Conservation (phyloP, 2,113 vertebrate species). For the Austrofundulus limnaeus region DNA sequence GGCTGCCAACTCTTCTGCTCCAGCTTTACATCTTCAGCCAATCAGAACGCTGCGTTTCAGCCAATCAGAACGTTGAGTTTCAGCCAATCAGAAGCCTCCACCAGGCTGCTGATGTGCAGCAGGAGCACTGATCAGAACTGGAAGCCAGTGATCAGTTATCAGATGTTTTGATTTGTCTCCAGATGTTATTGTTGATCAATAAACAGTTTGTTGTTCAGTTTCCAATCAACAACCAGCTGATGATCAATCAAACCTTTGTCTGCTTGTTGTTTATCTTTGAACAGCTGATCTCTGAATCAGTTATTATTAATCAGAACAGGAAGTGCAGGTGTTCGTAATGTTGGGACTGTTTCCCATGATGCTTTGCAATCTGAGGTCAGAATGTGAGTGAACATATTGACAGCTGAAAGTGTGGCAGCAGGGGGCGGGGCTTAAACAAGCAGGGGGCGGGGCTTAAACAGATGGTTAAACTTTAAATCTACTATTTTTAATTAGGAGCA, state of each 20-base stretch:
- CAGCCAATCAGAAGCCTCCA: slow-evolving; percentile 39
- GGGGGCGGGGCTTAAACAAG: not conserved
- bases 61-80: slow-evolving; percentile 38
- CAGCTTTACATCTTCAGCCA: not conserved
- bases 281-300: not conserved
- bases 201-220: too few species aligned
- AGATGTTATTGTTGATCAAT: too few species aligned
- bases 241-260: too few species aligned
- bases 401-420: not conserved
- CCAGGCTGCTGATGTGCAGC: not conserved
- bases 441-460: not conserved
- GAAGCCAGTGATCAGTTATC: not conserved
- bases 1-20: slow-evolving; percentile 19
- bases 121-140: not conserved
- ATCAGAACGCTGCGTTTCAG: not conserved
- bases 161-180: too few species aligned
- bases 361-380: not conserved
- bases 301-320: not conserved
- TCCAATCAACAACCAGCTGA: not conserved
- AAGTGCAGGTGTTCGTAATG: not conserved
- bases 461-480: slow-evolving; percentile 37
- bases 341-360: slow-evolving; percentile 35
- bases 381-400: not conserved
- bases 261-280: not conserved
- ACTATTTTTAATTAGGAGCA: slow-evolving; percentile 44